Percentiles rank a stretch among this genome's conserved stretches.
These are phyloP conservation scores for Gavia stellata DNA, from an alignment of 2,113 vertebrate species.

Conservation along the genomic window DNA sequence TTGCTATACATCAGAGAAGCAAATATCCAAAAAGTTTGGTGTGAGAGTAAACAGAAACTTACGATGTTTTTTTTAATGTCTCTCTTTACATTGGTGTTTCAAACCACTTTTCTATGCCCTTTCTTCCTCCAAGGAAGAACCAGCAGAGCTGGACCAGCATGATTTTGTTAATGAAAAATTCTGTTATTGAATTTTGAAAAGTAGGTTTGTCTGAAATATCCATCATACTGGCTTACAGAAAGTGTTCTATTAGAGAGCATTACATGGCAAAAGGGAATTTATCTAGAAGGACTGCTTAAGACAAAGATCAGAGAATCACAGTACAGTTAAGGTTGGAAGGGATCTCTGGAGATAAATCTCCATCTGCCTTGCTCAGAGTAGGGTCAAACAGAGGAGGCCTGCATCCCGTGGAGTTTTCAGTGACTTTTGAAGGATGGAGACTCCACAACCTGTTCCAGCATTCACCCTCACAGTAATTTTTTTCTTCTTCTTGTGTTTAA, in stretches of 20 bases:
- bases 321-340: not conserved
- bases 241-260: not conserved
- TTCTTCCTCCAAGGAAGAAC: not conserved
- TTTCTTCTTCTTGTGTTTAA: not conserved
- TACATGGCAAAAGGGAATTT: not conserved
- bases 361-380: not conserved
- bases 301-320: not conserved
- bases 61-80: not conserved
- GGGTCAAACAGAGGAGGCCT: not conserved
- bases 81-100: not conserved
- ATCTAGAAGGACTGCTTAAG: not conserved
- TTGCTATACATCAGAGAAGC: not conserved
- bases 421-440: not conserved
- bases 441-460: not conserved
- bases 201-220: not conserved
- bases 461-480: not conserved
- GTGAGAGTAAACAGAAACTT: not conserved
- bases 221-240: not conserved
- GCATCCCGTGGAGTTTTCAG: not conserved
- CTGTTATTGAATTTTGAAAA: not conserved
- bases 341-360: not conserved
- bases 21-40: not conserved
- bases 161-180: not conserved
- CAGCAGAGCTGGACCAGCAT: not conserved
- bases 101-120: not conserved